Percentiles rank a stretch among this genome's conserved stretches.
Conservation (phyloP, 37 sponge, comb jelly and placozoan genomes). For the Aplysina aerophoba region DNA sequence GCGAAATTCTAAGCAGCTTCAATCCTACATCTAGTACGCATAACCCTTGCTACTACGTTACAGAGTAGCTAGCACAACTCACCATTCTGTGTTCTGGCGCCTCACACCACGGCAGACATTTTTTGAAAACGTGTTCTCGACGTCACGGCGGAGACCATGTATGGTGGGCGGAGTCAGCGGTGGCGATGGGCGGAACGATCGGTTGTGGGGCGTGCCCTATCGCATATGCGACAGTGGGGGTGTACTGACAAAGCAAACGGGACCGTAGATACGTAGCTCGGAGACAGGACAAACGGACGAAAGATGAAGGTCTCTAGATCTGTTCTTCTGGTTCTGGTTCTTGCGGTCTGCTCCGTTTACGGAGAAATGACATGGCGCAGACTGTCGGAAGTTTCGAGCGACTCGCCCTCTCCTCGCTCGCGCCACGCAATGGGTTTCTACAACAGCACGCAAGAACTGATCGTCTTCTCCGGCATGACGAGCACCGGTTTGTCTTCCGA, state of each 20-base stretch:
- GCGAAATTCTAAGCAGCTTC: not conserved
- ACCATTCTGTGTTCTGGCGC: not conserved
- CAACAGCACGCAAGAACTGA: not conserved
- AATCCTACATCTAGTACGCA: too few species aligned
- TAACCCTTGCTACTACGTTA: too few species aligned
- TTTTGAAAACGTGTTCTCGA: conserved; percentile 27
- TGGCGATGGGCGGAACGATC: too few species aligned
- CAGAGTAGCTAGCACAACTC: not conserved
- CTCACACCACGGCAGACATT: conserved; percentile 6
- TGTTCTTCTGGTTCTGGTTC: not conserved
- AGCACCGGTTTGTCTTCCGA: not conserved
- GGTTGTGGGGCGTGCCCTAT: too few species aligned
- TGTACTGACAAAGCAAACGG: too few species aligned
- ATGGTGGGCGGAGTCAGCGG: too few species aligned
- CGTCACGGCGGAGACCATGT: not conserved
- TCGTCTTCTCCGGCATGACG: conserved; percentile 33
- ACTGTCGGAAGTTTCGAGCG: not conserved
- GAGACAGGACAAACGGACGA: too few species aligned
- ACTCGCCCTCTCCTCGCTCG: conserved; percentile 1
- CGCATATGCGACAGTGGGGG: too few species aligned
- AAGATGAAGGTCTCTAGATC: conserved; percentile 16
- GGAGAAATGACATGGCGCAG: not conserved
- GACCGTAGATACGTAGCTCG: too few species aligned
- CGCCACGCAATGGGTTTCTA: conserved; percentile 31
- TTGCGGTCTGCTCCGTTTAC: not conserved